Base-by-base conservation (phyloP, 2,113 vertebrate species). In the Cervus canadensis region DNA sequence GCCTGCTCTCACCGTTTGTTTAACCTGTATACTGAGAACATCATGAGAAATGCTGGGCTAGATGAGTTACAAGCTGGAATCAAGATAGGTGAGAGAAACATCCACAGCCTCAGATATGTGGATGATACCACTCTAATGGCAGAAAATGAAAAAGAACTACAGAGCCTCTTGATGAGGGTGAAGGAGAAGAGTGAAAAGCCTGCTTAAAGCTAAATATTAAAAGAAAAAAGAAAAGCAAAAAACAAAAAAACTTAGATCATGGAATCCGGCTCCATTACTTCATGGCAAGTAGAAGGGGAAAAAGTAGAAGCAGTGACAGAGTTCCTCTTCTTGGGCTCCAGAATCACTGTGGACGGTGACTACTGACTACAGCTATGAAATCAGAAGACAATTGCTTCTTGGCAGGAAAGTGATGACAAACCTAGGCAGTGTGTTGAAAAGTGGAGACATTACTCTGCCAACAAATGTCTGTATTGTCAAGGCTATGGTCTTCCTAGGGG, bases 311-410 rank as follows among this genome's bases (percentile, higher is more conserved):
- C 40, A 71, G n/a, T 71, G n/a, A 12, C n/a, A 71, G 67, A 40
- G 21, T 71, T 40, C n/a, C n/a, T 71, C n/a, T 71, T 36, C 64
- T 71, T 59, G 57, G 57, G 57, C 25, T 36, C 19, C 67, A 71
- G 36, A 71, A 71, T 12, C 67, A 71, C n/a, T 71, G 19, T 3
- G 10, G 19, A 40, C 2, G 2, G 10, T 71, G 67, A 40, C 10
- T 1, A 0, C n/a, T 71, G 67, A 40, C 10, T 1, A 0, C n/a
- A 40, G n/a, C 67, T 23, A 71, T 71, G n/a, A 23, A 40, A 12
- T 40, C 9, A 71, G 67, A 71, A 40, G 67, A 40, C n/a, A 71
- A 6, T 23, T 40, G 19, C 19, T 71, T 40, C 67, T 71, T 71
- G 67, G 2, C 9, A 71, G n/a, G n/a, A 36, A 71, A 71, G n/a